Evolutionary conservation across 2,797 vertebrate genomes (phyloP).

Genomic region (Phoxinus dragarum): DNA sequence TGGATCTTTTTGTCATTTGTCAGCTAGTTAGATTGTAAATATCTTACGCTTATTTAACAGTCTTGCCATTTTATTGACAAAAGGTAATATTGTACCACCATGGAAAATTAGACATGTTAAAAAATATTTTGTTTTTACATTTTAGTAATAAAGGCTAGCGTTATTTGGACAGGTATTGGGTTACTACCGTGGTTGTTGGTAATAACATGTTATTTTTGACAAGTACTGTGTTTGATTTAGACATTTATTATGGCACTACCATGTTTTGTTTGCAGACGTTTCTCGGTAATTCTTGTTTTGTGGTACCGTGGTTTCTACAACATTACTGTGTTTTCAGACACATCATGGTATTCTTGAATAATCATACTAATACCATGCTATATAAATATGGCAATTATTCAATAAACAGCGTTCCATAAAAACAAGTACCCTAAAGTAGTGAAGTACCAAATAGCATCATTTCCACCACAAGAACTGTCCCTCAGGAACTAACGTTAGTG

Average conservation of each 20-base stretch:
- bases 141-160: background rate
- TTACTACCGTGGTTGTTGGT: background rate
- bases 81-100: background rate
- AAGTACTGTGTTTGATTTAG: background rate
- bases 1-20: background rate
- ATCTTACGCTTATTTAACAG: background rate
- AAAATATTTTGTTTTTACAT: background rate
- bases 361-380: background rate
- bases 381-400: background rate
- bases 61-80: background rate
- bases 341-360: background rate
- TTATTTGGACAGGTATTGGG: background rate
- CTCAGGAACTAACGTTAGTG: too few relatives aligned
- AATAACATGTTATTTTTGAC: background rate
- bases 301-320: background rate
- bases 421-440: background rate
- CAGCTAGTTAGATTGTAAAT: background rate
- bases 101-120: background rate
- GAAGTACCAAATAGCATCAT: background rate
- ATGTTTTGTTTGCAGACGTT: background rate
- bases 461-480: too few relatives aligned
- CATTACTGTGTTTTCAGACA: background rate
- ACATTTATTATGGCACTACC: background rate
- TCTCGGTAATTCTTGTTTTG: background rate
- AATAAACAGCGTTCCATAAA: background rate